A percentile compares a stretch with the other conserved stretches of the same genome.
phyloP scores from a whole-genome alignment of 2,113 vertebrate species.

The Platichthys flesus region DNA sequence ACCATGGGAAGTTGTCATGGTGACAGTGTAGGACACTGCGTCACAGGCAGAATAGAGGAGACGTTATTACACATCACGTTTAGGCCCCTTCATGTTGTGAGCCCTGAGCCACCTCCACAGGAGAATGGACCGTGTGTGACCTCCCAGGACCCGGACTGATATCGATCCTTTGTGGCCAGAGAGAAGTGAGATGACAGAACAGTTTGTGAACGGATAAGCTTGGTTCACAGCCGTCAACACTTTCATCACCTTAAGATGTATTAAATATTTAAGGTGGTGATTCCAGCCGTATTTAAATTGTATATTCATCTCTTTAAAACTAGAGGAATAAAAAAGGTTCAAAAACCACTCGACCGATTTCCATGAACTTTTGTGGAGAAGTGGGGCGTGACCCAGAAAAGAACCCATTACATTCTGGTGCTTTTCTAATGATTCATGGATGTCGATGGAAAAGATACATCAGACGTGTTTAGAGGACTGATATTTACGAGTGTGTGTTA shows the following conservation, averaged over 20 bases:
- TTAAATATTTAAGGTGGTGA: background rate
- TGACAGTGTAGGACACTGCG: slow-evolving; percentile 8
- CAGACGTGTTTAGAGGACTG: too few relatives aligned
- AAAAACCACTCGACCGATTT: too few relatives aligned
- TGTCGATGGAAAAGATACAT: too few relatives aligned
- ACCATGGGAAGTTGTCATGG: slow-evolving; percentile 55
- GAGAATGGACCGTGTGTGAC: background rate
- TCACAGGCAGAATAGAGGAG: background rate
- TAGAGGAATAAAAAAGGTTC: background rate
- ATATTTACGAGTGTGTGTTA: too few relatives aligned
- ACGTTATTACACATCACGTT: slow-evolving; percentile 12
- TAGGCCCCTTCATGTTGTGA: slow-evolving; percentile 21
- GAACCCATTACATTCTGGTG: too few relatives aligned
- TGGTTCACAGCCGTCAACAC: background rate
- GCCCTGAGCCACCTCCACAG: background rate
- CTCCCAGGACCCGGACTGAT: background rate
- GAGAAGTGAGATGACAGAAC: too few relatives aligned
- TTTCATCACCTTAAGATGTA: background rate
- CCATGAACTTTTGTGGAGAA: too few relatives aligned
- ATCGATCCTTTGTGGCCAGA: too few relatives aligned
- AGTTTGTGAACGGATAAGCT: background rate
- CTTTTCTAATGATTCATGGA: too few relatives aligned
- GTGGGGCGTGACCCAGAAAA: too few relatives aligned
- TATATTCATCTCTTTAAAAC: too few relatives aligned
- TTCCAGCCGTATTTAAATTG: background rate